Base-by-base conservation (phyloP, 2,797 vertebrate species). In the Cynopterus sphinx region DNA sequence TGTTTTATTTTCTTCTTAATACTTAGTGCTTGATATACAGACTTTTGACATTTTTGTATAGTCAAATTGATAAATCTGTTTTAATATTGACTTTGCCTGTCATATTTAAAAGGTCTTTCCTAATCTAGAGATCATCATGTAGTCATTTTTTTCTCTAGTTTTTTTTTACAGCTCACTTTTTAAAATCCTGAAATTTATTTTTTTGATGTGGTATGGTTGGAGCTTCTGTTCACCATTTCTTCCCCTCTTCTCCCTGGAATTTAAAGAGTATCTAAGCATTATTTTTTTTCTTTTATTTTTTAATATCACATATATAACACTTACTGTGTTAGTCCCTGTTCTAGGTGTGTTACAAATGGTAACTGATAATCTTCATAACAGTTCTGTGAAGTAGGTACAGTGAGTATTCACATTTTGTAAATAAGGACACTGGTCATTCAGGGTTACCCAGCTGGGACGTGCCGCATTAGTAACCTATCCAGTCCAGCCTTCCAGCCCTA, bases 1-100 rank as follows among this genome's bases (percentile, higher is more conserved):
- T 77, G 86, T 83, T 89, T 89, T 55, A 43, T 79, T 87, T 87
- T 73, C 41, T 65, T 87, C 15, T 33, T 82, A 70, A 46, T 75
- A 84, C n/a, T 88, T 86, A 87, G 24, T 82, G 15, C 33, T 70
- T 83, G 19, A 55, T 68, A 53, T 24, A 55, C 3, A 87, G 68
- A 84, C 9, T 79, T 67, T 59, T 31, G 26, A 46, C 65, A 33
- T 33, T 65, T 90, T 92, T 73, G 63, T 36, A 1, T 53, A 55
- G 8, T 87, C 49, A 95, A 46, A 24, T 57, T 15, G 59, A 9
- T 57, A 75, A 46, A 7, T 78, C 53, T 79, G 1, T 88, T 94
- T 93, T 75, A 12, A 51, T 91, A 68, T 0, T 65, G 61, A 16
- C 41, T 90, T 93, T 36, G 31, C 71, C 67, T 95, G 10, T 67